Base-by-base conservation (phyloP, 2,113 vertebrate genomes). In the Tachuris rubrigastra region DNA sequence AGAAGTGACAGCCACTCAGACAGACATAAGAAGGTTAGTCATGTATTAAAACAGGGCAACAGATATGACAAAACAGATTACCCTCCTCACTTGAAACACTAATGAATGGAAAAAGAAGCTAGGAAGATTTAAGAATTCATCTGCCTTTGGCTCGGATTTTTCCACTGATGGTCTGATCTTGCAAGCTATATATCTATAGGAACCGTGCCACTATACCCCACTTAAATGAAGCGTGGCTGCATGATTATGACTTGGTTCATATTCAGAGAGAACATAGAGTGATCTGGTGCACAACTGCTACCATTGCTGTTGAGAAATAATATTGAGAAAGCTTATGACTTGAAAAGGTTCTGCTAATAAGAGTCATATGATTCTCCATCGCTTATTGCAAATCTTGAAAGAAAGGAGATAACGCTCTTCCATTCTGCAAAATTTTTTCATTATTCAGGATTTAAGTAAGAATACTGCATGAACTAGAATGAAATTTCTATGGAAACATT, bases 401-500 rank as follows among this genome's bases (percentile, higher is more conserved):
- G 68, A 91, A 83, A 92, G 86, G 53, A 92, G 71, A 56, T 85
- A 95, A 92, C 37, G 14, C 30, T 77, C 42, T 59, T 93, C 28
- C 28, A 49, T 78, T 72, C 95, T n/a, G 92, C 18, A 93, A 89
- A 95, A 84, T 6, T 76, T 46, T 74, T 81, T 86, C 41, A 72
- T 74, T 87, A 93, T 86, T 94, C 55, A 85, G 88, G 94, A 94
- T 89, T 96, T 86, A 72, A 96, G 19, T 44, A 37, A 83, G 85
- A 96, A 89, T 22, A 83, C 73, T 75, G 80, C 46, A 86, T 33
- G 90, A 96, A 88, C 39, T 30, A 93, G 55, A 96, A 94, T 28
- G 41, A 85, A 53, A 92, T 73, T 93, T 91, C 89, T 82, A 92
- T 50, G n/a, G 89, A 95, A 96, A 91, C 74, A 58, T 13, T 86